Evolutionary conservation across 2,797 vertebrate species (phyloP), one percentile per base, ranked within the genome.

Genomic region (Sus cebifrons): DNA sequence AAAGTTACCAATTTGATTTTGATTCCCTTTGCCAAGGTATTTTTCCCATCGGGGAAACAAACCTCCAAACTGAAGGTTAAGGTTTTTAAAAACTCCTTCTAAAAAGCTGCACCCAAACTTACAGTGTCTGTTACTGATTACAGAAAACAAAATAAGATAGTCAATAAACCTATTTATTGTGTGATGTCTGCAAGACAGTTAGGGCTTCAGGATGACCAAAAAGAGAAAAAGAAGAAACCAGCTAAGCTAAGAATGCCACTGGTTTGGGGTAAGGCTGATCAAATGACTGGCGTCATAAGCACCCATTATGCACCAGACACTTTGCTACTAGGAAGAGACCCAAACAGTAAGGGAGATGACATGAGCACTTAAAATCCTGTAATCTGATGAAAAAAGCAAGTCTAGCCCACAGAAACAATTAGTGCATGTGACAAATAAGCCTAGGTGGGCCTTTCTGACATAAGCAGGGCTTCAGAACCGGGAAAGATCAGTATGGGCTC

Each of bases 101-200:
- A 73, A 74, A 91, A 93, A 70, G 64, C 10, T 82, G n/a, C 77
- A 91, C 82, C 44, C 58, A 82, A 78, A 94, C n/a, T 74, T 29
- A 88, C 1, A 94, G 20, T 29, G 32, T 77, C 64, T 74, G 13
- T 77, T 75, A 89, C 0, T 82, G 88, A 81, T 75, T 89, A 68
- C 0, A 95, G 67, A 85, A 60, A 92, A 83, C 18, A 95, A 88
- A 86, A 36, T 36, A 82, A 67, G 29, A 62, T 88, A 75, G 81
- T 73, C 16, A 90, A 68, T 60, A 86, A 79, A 12, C 23, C 29
- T 68, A 54, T 20, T 29, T 68, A 54, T 20, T 29, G 58, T 27
- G 29, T 52, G 14, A 5, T 84, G 36, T 62, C n/a, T 82, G 32
- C 16, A 92, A 77, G 86, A 58, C 15, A 87, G 40, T n/a, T 49